Evolutionary conservation across 2,888 invertebrate genomes (phyloP).

Genomic region (Homarus gammarus): DNA sequence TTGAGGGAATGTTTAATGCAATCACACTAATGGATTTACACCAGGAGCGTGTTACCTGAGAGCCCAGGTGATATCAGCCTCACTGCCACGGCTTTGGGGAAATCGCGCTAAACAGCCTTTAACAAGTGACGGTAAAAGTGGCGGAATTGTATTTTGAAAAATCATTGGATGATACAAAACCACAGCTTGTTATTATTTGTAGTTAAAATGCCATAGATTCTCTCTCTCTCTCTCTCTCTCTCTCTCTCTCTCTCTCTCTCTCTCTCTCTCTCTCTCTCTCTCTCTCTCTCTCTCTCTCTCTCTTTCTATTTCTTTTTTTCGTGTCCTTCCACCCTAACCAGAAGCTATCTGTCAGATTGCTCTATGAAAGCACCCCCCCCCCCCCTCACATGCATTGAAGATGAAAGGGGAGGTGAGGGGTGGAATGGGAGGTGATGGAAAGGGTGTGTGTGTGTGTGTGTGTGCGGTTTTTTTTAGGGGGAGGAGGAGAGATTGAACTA

Average conservation of each 20-base stretch:
- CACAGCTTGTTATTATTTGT: too few relatives aligned
- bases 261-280: too few relatives aligned
- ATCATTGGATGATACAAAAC: too few relatives aligned
- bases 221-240: constrained; percentile 8
- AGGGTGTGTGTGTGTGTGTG: too few relatives aligned
- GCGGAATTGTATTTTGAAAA: too few relatives aligned
- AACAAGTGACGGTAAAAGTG: neutral
- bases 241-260: neutral
- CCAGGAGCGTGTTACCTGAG: constrained; percentile 21
- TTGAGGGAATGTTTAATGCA: constrained; percentile 58
- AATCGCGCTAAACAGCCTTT: neutral
- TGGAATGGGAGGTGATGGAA: too few relatives aligned
- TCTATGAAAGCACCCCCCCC: neutral
- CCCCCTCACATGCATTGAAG: too few relatives aligned
- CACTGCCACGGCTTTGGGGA: neutral
- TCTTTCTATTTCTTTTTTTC: neutral
- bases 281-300: too few relatives aligned
- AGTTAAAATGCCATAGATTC: too few relatives aligned
- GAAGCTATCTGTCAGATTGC: neutral
- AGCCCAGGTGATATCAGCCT: constrained; percentile 32
- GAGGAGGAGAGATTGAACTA: too few relatives aligned
- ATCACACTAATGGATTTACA: constrained; percentile 54
- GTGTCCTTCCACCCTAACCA: neutral
- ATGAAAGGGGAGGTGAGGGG: too few relatives aligned
- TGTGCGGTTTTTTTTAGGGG: too few relatives aligned